phyloP scores from a whole-genome alignment of 2,888 invertebrate species.

The Adela reaumurella region DNA sequence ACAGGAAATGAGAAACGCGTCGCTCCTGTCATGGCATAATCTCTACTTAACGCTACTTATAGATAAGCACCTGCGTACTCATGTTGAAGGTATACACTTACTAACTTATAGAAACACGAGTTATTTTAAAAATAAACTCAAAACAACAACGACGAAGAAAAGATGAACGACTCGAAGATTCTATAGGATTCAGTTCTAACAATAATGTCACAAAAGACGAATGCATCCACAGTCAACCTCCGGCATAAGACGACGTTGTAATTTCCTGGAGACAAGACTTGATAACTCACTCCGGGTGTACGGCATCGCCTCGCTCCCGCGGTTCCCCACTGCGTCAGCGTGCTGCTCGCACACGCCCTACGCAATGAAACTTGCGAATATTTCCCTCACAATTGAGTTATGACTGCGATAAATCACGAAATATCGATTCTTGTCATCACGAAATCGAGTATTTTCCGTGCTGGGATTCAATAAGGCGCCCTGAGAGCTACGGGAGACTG shows the following conservation, averaged over 20 bases:
- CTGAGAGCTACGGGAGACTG: slow-evolving; percentile 13
- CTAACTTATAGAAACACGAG: too few species aligned
- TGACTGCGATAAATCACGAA: slow-evolving; percentile 12
- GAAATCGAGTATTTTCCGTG: slow-evolving; percentile 24
- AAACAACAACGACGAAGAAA: too few species aligned
- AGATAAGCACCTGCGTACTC: too few species aligned
- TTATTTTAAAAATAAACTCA: too few species aligned
- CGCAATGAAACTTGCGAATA: slow-evolving; percentile 1
- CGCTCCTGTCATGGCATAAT: background rate
- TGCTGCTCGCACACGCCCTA: slow-evolving; percentile 2
- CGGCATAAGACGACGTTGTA: too few species aligned
- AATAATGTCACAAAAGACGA: too few species aligned
- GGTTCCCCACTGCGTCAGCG: slow-evolving; percentile 5
- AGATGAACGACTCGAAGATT: too few species aligned
- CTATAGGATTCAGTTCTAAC: too few species aligned
- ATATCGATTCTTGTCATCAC: slow-evolving; percentile 24
- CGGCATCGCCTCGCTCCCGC: background rate
- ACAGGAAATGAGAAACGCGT: background rate
- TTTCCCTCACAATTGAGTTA: background rate
- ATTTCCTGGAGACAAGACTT: background rate
- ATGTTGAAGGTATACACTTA: too few species aligned
- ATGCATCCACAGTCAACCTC: too few species aligned
- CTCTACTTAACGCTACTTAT: background rate
- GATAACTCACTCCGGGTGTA: background rate
- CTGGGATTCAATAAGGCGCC: slow-evolving; percentile 36